Base-by-base conservation (phyloP, 92 coral and sea anemone species). In the Siderastrea siderea region DNA sequence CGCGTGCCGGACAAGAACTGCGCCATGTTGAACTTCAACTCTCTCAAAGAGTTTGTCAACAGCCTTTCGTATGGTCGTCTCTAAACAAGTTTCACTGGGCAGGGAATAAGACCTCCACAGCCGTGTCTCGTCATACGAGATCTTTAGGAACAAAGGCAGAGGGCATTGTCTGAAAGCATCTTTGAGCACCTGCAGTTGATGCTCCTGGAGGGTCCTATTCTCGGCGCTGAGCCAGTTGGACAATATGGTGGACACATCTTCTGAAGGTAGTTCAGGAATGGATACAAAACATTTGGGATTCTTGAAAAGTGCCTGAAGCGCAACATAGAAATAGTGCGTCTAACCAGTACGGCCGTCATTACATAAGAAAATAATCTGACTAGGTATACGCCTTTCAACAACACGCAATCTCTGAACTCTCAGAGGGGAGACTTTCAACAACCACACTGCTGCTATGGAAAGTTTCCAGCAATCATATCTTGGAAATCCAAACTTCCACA, bases 81-180 rank as follows among this genome's bases (percentile, higher is more conserved):
- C 92, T 62, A 95, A 70, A 15, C 91, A 79, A 6, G 94, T 88
- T 49, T 93, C 91, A 19, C 74, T 89, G 61, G 84, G 52, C 45
- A 90, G 50, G 62, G 90, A 88, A 79, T 91, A 95, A 13, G 98
- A 95, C 26, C 89, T 88, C 98, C 98, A 95, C 1, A 66, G 72
- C 50, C 96, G 80, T 5, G 96, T 93, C 75, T 95, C 98, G 16
- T 93, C 94, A 57, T 93, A 95, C n/a, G 98, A 93, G 62, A 95
- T 88, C 90, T 91, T 95, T 5, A 95, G 92, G 89, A 93, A 95
- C 92, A 95, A 76, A 57, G 98, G 98, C 46, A 95, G 88, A 51
- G 95, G 91, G 15, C 98, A 95, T 78, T 91, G 86, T 78, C 57
- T 66, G 53, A 93, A 89, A 45, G 98, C 98, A 14, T 71, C 88